These are phyloP conservation scores for Liparis tanakae DNA, from an alignment of 2,797 vertebrate species.

Conservation along the genomic window DNA sequence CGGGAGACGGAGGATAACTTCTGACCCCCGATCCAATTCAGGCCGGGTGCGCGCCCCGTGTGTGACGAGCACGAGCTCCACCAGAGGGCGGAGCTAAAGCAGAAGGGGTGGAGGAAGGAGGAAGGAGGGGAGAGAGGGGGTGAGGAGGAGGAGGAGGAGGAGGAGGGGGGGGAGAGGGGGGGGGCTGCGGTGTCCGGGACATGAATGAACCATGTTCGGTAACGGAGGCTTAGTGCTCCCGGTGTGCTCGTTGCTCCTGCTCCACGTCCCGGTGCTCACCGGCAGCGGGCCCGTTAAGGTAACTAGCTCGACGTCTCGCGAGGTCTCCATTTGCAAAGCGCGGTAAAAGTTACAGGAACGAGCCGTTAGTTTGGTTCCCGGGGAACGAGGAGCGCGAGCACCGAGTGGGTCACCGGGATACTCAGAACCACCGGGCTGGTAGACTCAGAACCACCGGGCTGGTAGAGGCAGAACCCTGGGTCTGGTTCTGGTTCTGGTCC, in stretches of 20 bases:
- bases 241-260: slow-evolving; percentile 62
- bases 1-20: background rate
- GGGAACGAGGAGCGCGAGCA: too few species aligned
- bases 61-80: background rate
- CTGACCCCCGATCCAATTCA: too few species aligned
- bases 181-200: slow-evolving; percentile 51
- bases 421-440: too few species aligned
- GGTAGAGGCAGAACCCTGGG: too few species aligned
- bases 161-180: slow-evolving; percentile 47
- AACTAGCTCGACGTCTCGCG: slow-evolving; percentile 31
- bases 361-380: too few species aligned
- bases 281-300: slow-evolving; percentile 63
- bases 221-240: slow-evolving; percentile 67
- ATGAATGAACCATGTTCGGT: slow-evolving; percentile 78
- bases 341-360: background rate
- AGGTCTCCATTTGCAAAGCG: background rate
- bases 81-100: slow-evolving; percentile 43
- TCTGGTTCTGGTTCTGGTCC: too few species aligned
- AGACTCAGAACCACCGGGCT: too few species aligned
- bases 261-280: slow-evolving; percentile 54
- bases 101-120: slow-evolving; percentile 49
- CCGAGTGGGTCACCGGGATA: too few species aligned
- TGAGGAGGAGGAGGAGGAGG: slow-evolving; percentile 15
- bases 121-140: slow-evolving; percentile 12
- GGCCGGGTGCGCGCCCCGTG: background rate